These are phyloP conservation scores for Tupaia tana DNA, from an alignment of 2,113 vertebrate genomes.

Conservation along the genomic window DNA sequence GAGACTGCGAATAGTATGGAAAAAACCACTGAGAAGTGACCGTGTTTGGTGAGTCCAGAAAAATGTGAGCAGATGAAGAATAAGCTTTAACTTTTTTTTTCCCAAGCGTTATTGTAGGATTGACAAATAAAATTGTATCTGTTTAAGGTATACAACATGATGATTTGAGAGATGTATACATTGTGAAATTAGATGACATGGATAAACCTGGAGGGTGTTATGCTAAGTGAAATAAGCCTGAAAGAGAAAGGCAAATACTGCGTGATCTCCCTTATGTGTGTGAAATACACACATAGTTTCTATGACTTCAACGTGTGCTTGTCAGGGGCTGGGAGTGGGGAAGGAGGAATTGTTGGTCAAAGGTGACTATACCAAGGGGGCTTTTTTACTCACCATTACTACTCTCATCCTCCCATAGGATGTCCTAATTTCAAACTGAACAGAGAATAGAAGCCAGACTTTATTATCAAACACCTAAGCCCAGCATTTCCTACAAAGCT, in stretches of 20 bases:
- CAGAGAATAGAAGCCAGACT: slow-evolving; percentile 14
- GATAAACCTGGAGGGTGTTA: background rate
- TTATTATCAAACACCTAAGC: slow-evolving; percentile 39
- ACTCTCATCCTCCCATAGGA: background rate
- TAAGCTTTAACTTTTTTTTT: slow-evolving; percentile 39
- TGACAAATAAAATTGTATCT: background rate
- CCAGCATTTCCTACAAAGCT: background rate
- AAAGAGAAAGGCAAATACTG: background rate
- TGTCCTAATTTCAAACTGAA: slow-evolving; percentile 42
- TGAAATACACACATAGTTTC: no score
- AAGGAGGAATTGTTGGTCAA: background rate
- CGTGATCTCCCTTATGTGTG: background rate
- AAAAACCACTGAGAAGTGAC: slow-evolving; percentile 36
- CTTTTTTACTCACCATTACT: background rate
- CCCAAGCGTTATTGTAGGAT: background rate
- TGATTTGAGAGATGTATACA: background rate
- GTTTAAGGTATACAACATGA: background rate
- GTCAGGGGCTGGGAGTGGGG: background rate
- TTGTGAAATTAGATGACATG: slow-evolving; percentile 8
- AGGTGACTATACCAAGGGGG: background rate
- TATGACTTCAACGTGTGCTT: background rate
- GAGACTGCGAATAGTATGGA: slow-evolving; percentile 26
- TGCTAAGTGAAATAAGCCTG: background rate
- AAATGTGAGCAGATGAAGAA: slow-evolving; percentile 13
- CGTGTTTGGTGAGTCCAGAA: background rate